Evolutionary conservation across 2,888 invertebrate species (phyloP), one percentile per base, ranked within the genome.

Genomic region (Copidosoma aretas): DNA sequence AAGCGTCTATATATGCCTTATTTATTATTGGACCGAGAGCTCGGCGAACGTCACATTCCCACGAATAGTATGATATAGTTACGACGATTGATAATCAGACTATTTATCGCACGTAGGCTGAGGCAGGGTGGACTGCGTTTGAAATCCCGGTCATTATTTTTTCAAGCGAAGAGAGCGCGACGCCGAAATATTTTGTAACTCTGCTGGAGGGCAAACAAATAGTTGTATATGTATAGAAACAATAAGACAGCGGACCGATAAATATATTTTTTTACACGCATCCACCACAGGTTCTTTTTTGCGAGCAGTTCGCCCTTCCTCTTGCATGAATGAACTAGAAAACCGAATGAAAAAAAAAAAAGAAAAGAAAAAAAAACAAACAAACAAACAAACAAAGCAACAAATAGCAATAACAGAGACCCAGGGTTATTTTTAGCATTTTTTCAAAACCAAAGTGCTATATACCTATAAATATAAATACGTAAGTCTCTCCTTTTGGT

Each of bases 401-500:
- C 5, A n/a, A 52, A 61, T 51, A 54, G 62, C 63, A 63, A 63
- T 67, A 59, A 43, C 5, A 43, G 19, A n/a, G 17, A 17, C 21
- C 32, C 17, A 49, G 15, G 8, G n/a, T 46, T 46, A 21, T 25
- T 19, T 60, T 46, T 53, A 46, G 41, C 60, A 21, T 46, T 25
- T 60, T 46, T 60, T 46, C 32, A 12, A 21, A 64, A 39, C 15
- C 25, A 57, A 41, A 63, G 53, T 56, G 53, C 24, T 56, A 10
- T 17, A 19, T 51, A 43, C 32, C 3, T 32, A 32, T 32, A 32
- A 32, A 32, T 32, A 32, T 32, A 32, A 32, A 10, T 15, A 46
- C 43, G 43, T 46, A 46, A 52, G 57, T 51, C 64, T 58, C 58
- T 66, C n/a, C 60, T 67, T 53, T 64, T 59, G 8, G 58, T 59